Percentiles rank a stretch among this genome's conserved stretches.
These are phyloP conservation scores for Carlito syrichta DNA, from an alignment of 2,113 vertebrate species.

Conservation along the genomic window DNA sequence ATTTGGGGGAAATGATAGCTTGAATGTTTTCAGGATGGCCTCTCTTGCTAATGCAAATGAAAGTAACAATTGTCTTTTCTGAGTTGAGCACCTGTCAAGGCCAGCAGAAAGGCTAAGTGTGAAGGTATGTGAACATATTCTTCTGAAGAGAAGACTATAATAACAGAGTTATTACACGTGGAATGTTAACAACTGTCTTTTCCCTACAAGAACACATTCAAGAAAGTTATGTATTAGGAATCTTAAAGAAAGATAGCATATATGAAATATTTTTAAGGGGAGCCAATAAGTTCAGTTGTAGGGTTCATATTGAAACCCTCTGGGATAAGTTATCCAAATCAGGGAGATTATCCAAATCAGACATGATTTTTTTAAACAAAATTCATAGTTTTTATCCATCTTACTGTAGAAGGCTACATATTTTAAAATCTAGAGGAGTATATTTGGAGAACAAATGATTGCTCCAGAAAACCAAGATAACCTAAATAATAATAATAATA, in stretches of 20 bases:
- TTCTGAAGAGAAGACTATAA: neutral
- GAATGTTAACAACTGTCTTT: neutral
- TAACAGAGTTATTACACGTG: neutral
- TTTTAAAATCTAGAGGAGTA: neutral
- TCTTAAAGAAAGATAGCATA: neutral
- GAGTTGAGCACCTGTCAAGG: neutral
- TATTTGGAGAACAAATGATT: neutral
- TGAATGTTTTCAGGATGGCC: neutral
- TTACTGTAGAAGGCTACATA: neutral
- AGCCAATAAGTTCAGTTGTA: neutral
- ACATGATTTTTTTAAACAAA: neutral
- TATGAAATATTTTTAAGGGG: neutral
- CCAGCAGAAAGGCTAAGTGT: neutral
- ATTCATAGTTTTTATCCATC: neutral
- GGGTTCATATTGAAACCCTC: neutral
- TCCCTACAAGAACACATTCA: neutral
- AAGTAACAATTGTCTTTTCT: neutral
- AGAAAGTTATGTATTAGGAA: neutral
- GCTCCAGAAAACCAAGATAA: neutral
- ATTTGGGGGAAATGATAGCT: neutral
- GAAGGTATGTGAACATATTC: neutral
- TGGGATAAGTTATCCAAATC: neutral
- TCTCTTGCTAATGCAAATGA: neutral
- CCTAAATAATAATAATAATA: no score
- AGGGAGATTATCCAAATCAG: neutral